phyloP scores from a whole-genome alignment of 2,888 invertebrate species.

The Meliscaeva auricollis region DNA sequence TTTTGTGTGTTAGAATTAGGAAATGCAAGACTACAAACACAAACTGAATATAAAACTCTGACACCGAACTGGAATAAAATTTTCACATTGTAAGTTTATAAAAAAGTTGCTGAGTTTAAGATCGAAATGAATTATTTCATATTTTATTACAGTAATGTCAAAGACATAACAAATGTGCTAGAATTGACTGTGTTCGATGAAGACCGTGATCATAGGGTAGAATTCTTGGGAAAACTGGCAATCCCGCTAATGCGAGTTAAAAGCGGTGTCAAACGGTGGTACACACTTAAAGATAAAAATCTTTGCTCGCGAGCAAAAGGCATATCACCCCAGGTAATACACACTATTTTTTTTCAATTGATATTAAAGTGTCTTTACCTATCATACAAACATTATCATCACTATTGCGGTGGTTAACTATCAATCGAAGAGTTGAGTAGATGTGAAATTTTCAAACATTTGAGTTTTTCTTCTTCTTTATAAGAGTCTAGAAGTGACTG shows the following conservation, averaged over 20 bases:
- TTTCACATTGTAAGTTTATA: conserved; percentile 97
- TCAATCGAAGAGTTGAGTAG: no score
- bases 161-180: conserved; percentile 97
- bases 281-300: conserved; percentile 97
- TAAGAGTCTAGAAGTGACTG: no score
- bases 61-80: conserved; percentile 99
- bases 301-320: conserved; percentile 96
- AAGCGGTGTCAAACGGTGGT: conserved; percentile 97
- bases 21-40: conserved; percentile 97
- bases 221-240: conserved; percentile 96
- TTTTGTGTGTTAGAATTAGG: conserved; percentile 98
- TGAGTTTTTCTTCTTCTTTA: no score
- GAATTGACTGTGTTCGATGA: conserved; percentile 99
- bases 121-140: not conserved
- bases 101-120: not conserved
- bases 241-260: conserved; percentile 94
- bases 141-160: conserved; percentile 89
- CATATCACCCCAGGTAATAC: conserved; percentile 88
- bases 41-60: conserved; percentile 99
- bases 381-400: no score
- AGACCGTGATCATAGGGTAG: conserved; percentile 98
- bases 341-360: not conserved
- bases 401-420: no score
- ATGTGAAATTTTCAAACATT: no score
- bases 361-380: no score